Base-by-base conservation (phyloP, 1,140 invertebrate genomes). In the Drosophila auraria region DNA sequence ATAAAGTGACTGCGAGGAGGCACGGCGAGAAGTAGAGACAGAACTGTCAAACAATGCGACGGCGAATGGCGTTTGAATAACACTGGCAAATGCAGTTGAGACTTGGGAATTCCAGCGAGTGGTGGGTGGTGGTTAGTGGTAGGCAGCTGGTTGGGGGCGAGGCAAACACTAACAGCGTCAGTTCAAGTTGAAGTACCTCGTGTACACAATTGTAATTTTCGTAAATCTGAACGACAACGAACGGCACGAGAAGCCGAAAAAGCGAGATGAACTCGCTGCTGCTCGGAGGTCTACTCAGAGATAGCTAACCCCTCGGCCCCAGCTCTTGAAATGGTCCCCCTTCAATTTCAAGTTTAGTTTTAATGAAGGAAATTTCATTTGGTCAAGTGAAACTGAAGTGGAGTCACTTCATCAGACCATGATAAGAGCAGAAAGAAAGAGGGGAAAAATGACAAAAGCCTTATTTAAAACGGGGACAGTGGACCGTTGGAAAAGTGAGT, bases 121-220 rank as follows among this genome's bases (percentile, higher is more conserved):
- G 49, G 5, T 12, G 12, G 6, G 4, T 3, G n/a, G 47, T 6
- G 42, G 44, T 5, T 11, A 20, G 17, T 47, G 12, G 20, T 12
- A 23, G 45, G 17, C 14, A n/a, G 15, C 3, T 36, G 9, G 23
- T 23, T 23, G 58, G 38, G 8, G 30, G 23, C 38, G 53, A 20
- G 23, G 38, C 53, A 40, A 78, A 50, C 59, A 65, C 40, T 60
- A 49, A 62, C 56, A 63, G 69, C 75, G 83, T 68, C 81, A 89
- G 74, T 87, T 87, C 86, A 84, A 78, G 81, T 80, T 87, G 86
- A 87, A 87, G 84, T 84, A 64, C 62, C 40, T 38, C 23, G 68
- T 84, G 82, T 84, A 87, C 78, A 89, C 73, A 89, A 80, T 83
- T 80, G 84, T 89, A 87, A 89, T 89, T 87, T 87, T 78, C 78